Evolutionary conservation across 2,888 invertebrate species (phyloP).

Genomic region (Drosophila anomalipes): DNA sequence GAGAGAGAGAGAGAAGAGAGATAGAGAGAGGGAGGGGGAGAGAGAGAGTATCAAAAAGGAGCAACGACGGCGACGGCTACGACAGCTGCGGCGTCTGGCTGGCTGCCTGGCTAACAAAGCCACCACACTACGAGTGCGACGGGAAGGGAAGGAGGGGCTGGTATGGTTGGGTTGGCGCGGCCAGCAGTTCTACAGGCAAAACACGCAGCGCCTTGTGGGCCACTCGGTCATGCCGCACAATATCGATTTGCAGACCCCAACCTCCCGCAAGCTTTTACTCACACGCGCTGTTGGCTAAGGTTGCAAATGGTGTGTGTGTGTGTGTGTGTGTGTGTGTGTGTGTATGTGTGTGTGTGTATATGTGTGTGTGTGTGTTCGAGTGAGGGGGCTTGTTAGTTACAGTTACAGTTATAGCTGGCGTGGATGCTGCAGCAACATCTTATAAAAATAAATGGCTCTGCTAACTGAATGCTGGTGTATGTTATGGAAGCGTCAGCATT

Average conservation of each 20-base stretch:
- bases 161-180: constrained; percentile 11
- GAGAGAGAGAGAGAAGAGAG: background rate
- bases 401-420: constrained; percentile 56
- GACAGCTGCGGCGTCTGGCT: constrained; percentile 66
- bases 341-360: constrained; percentile 4
- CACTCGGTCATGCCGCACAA: constrained; percentile 80
- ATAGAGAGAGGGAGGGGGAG: constrained; percentile 8
- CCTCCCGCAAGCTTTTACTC: constrained; percentile 51
- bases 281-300: constrained; percentile 63
- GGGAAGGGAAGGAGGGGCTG: background rate
- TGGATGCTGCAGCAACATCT: constrained; percentile 68
- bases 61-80: constrained; percentile 22
- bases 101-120: constrained; percentile 54
- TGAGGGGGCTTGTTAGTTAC: constrained; percentile 59
- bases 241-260: constrained; percentile 69
- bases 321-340: constrained; percentile 2
- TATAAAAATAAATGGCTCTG: constrained; percentile 72
- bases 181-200: constrained; percentile 52
- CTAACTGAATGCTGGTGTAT: constrained; percentile 57
- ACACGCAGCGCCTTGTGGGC: constrained; percentile 70
- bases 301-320: constrained; percentile 45
- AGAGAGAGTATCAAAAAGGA: constrained; percentile 45
- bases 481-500: constrained; percentile 12
- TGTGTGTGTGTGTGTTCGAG: constrained; percentile 2
- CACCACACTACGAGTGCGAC: constrained; percentile 42